Base-by-base conservation (phyloP, 2,888 invertebrate genomes). In the Fragum fragum region DNA sequence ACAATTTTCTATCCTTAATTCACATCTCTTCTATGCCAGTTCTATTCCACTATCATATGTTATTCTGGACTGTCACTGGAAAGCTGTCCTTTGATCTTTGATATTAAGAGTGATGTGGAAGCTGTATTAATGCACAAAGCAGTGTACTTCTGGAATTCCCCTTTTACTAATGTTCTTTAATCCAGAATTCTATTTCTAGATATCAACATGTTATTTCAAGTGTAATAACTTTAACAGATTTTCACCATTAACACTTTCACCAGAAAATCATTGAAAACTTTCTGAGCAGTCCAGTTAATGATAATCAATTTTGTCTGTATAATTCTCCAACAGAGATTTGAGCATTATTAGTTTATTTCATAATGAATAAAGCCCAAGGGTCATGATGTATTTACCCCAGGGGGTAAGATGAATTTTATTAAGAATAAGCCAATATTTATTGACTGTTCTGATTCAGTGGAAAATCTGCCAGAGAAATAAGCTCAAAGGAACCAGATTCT, bases 221-320 rank as follows among this genome's bases (percentile, higher is more conserved):
- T 1, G 32, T 66, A 36, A 66, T 66, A n/a, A 42, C 66, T 66
- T 66, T 66, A 36, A 42, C 66, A 66, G 66, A 66, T n/a, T 66
- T 66, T 36, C 14, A 57, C 57, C 16, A n/a, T 61, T 32, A 32
- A 32, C 32, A 29, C 61, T 28, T 61, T 29, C 61, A 29, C 29
- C 1, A 28, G 59, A 59, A 28, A 61, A 32, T 61, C 2, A 6
- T 32, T 16, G n/a, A n/a, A n/a, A 29, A 32, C 28, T 14, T 57
- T 61, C 61, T 61, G 36, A 32, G 29, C 29, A 32, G 61, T 61
- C 61, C 61, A 28, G 61, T 32, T 61, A 32, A 61, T 61, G 61
- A 32, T 61, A n/a, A 61, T 61, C 61, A 61, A 32, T 61, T 47
- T 47, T 47, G 47, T n/a, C 47, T 47, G 47, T 18, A 47, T 47